Percentiles rank a stretch among this genome's conserved stretches.
These are phyloP conservation scores for Microtus montanus DNA, from an alignment of 2,113 vertebrate species.

Conservation along the genomic window DNA sequence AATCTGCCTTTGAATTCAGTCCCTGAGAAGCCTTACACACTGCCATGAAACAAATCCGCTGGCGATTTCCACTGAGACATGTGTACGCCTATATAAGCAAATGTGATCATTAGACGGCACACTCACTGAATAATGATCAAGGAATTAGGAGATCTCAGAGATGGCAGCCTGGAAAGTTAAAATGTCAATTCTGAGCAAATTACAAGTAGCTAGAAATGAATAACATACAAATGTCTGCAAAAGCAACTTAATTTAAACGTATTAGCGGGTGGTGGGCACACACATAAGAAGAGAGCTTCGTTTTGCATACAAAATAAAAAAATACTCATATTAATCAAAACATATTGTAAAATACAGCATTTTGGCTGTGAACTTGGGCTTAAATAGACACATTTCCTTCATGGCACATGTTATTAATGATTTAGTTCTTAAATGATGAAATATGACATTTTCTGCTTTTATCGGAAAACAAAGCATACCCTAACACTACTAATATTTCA, in stretches of 20 bases:
- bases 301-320: constrained; percentile 84
- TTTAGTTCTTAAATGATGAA: constrained; percentile 81
- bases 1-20: constrained; percentile 71
- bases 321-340: constrained; percentile 85
- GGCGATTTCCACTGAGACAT: constrained; percentile 84
- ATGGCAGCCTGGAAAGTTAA: constrained; percentile 84
- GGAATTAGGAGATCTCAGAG: constrained; percentile 83
- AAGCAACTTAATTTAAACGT: constrained; percentile 87
- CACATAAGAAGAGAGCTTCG: constrained; percentile 82
- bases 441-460: constrained; percentile 76
- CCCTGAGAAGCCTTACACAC: constrained; percentile 61
- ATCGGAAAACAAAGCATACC: constrained; percentile 80
- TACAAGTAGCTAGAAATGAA: constrained; percentile 85
- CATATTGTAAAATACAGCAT: constrained; percentile 84
- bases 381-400: constrained; percentile 82
- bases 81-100: constrained; percentile 81
- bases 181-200: constrained; percentile 86
- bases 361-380: constrained; percentile 78
- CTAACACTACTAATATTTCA: constrained; percentile 50
- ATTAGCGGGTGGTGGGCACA: constrained; percentile 84
- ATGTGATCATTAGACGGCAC: constrained; percentile 84
- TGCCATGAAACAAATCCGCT: constrained; percentile 63
- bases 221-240: constrained; percentile 86
- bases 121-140: constrained; percentile 84
- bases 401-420: constrained; percentile 81